These are phyloP conservation scores for Auanema freiburgensis DNA, from an alignment of 2,888 invertebrate species.

Conservation along the genomic window DNA sequence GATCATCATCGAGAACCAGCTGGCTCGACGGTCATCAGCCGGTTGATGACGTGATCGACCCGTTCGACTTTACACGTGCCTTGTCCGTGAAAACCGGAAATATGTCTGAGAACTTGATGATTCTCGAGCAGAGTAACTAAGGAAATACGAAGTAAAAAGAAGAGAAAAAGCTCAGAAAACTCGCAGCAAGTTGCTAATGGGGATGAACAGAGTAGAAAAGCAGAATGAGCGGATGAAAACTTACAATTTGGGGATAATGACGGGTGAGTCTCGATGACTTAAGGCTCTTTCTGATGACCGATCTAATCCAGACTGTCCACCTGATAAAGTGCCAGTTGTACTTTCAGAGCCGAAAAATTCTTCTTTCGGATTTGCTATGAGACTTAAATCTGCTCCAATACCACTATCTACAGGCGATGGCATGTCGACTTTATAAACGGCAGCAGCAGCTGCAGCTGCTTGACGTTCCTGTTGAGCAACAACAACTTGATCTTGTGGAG, in stretches of 20 bases:
- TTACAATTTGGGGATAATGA: conserved; percentile 97
- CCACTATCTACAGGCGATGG: conserved; percentile 80
- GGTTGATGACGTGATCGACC: too few species aligned
- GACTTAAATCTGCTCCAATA: conserved; percentile 73
- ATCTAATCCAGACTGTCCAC: conserved; percentile 22
- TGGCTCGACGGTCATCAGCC: too few species aligned
- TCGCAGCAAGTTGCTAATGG: too few species aligned
- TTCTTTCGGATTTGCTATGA: conserved; percentile 46
- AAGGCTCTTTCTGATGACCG: conserved; percentile 43
- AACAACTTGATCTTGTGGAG: conserved; percentile 12
- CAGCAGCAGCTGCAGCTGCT: conserved; percentile 1
- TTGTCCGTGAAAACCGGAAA: background rate
- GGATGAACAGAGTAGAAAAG: too few species aligned
- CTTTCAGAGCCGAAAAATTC: conserved; percentile 35
- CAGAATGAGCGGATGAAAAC: conserved; percentile 68
- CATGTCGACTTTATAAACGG: conserved; percentile 72
- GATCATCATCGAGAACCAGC: too few species aligned
- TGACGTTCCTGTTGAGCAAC: background rate
- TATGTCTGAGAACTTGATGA: background rate
- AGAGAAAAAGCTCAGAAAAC: too few species aligned
- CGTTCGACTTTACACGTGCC: too few species aligned
- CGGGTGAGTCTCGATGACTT: conserved; percentile 59
- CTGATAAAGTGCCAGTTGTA: too few species aligned
- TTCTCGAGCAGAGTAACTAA: conserved; percentile 5
- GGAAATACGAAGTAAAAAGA: too few species aligned